Evolutionary conservation across 2,797 vertebrate species (phyloP), one percentile per base, ranked within the genome.

Genomic region (Acridotheres tristis): DNA sequence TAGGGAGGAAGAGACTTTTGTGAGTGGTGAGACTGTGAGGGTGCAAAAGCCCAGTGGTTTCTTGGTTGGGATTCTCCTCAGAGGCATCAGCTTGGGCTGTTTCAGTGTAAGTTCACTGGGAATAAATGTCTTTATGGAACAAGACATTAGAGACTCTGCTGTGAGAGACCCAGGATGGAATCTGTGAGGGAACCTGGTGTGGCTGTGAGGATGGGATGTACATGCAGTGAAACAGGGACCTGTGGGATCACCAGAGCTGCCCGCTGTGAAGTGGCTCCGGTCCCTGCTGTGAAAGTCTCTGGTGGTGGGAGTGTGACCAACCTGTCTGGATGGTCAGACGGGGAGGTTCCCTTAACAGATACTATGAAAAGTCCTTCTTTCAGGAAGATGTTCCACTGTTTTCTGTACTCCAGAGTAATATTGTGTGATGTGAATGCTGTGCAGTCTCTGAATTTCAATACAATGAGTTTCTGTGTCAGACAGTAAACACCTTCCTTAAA

Each of bases 211-310:
- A 11, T 26, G 61, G n/a, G 6, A 21, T 66, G 26, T 58, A 59
- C 43, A 36, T 26, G 21, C 6, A 42, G 20, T 34, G 36, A 42
- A 42, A 66, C 0, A 0, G 21, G 6, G 26, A 34, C 51, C 21
- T 0, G 0, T 57, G 1, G 0, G 36, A 21, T 68, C 53, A 11
- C 16, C 34, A 30, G 23, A 26, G 7, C 7, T 1, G 1, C 10
- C 20, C 0, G 0, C 40, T 76, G n/a, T 20, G 55, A 54, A 69
- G 26, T 43, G 61, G 26, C 43, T 66, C 22, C 0, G 0, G 10
- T 40, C 58, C 12, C 23, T 47, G 42, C n/a, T 0, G 1, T 17
- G 16, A 34, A 21, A 17, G 11, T 40, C 29, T 40, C 40, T 40
- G 25, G 16, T 21, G 11, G 45, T 77, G 30, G 48, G 9, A 69